Percentiles rank a stretch among this genome's conserved stretches.
Conservation (phyloP, 2,797 vertebrate genomes). For the Decapterus maruadsi region DNA sequence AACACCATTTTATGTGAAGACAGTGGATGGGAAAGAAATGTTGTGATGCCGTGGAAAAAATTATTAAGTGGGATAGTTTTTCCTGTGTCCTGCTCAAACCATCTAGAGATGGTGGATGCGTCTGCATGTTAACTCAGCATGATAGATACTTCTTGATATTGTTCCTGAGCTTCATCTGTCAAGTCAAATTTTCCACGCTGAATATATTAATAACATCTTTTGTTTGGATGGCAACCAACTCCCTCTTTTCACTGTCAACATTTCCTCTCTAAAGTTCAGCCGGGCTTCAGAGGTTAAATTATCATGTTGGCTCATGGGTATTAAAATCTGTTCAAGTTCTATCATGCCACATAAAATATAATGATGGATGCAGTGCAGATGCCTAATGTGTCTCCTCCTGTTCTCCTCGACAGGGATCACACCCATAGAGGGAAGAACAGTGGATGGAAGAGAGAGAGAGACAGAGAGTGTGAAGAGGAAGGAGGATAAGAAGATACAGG, state of each 20-base stretch:
- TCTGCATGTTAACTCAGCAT: not conserved
- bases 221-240: not conserved
- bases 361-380: not conserved
- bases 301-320: not conserved
- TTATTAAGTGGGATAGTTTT: not conserved
- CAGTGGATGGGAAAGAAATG: not conserved
- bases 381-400: slow-evolving; percentile 42
- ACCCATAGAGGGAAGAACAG: slow-evolving; percentile 92
- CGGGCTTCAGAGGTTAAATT: not conserved
- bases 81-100: not conserved
- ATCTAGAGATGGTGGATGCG: not conserved
- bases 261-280: not conserved
- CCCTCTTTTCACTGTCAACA: not conserved
- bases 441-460: slow-evolving; percentile 96
- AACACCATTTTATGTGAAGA: not conserved
- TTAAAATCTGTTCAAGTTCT: not conserved
- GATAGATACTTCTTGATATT: not conserved
- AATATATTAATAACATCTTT: not conserved
- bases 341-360: not conserved
- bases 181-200: not conserved
- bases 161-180: not conserved
- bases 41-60: not conserved
- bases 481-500: slow-evolving; percentile 91
- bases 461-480: slow-evolving; percentile 92
- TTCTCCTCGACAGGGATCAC: slow-evolving; percentile 86